Conservation (phyloP, 2,888 invertebrate species). For the Stenurella melanura region DNA sequence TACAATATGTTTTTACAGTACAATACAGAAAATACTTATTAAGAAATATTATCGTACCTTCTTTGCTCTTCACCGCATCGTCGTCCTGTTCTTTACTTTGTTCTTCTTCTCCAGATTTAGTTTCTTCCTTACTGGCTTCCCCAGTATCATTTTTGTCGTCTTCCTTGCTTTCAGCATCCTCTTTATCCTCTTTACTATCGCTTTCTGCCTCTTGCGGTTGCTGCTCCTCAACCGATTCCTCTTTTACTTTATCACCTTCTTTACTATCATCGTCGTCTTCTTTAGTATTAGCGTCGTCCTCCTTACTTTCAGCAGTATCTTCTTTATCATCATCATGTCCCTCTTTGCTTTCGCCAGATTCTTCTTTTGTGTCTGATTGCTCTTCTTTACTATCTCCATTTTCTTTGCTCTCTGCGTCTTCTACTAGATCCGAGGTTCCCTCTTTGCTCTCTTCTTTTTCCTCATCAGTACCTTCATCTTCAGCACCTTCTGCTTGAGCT, state of each 20-base stretch:
- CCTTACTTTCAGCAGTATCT: slow-evolving; percentile 43
- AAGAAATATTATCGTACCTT: slow-evolving; percentile 22
- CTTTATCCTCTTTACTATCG: slow-evolving; percentile 45
- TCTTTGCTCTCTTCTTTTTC: slow-evolving; percentile 51
- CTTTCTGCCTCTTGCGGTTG: slow-evolving; percentile 46
- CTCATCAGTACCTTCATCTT: slow-evolving; percentile 44
- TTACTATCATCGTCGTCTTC: slow-evolving; percentile 36
- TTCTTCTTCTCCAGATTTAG: slow-evolving; percentile 50
- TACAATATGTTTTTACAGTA: not conserved
- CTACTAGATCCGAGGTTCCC: slow-evolving; percentile 51
- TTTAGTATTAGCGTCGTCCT: slow-evolving; percentile 17
- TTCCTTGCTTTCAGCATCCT: slow-evolving; percentile 50
- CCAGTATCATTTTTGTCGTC: slow-evolving; percentile 51
- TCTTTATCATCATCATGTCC: slow-evolving; percentile 37
- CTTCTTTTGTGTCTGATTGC: slow-evolving; percentile 27
- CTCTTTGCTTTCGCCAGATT: slow-evolving; percentile 49
- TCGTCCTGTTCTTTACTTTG: slow-evolving; percentile 37
- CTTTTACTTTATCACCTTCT: slow-evolving; percentile 50
- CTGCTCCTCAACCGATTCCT: slow-evolving; percentile 56
- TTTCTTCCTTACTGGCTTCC: slow-evolving; percentile 48
- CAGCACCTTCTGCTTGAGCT: slow-evolving; percentile 45
- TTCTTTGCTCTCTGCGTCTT: slow-evolving; percentile 56
- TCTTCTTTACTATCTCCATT: slow-evolving; percentile 44
- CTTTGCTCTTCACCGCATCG: slow-evolving; percentile 12
- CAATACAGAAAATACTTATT: not conserved